Evolutionary conservation across 2,797 vertebrate genomes (phyloP).

Genomic region (Gymnoscopelus braueri): DNA sequence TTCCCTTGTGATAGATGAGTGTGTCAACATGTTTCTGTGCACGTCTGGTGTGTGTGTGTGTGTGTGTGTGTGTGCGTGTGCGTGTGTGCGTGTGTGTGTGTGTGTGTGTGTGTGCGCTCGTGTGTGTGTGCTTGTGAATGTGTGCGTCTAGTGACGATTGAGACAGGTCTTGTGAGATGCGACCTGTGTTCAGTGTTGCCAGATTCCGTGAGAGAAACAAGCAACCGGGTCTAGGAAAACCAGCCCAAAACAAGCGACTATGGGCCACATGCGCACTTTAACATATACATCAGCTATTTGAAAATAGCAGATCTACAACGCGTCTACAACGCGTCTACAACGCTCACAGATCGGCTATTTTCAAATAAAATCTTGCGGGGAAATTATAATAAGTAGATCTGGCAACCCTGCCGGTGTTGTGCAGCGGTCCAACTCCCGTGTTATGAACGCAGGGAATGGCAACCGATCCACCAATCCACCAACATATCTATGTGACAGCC

Average conservation of each 20-base stretch:
- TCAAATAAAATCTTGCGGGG: too few relatives aligned
- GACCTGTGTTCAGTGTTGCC: too few relatives aligned
- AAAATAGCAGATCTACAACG: too few relatives aligned
- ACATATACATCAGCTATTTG: too few relatives aligned
- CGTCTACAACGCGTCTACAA: too few relatives aligned
- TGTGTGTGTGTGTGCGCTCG: conserved; percentile 35
- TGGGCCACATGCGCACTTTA: too few relatives aligned
- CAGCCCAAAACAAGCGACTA: too few relatives aligned
- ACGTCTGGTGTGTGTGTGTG: conserved; percentile 31
- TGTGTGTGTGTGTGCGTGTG: conserved; percentile 20
- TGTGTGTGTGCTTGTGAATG: conserved; percentile 35
- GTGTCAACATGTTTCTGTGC: conserved; percentile 77
- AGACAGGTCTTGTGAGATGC: conserved; percentile 71
- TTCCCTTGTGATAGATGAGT: conserved; percentile 85
- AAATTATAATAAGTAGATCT: too few relatives aligned
- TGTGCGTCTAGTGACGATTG: conserved; percentile 56
- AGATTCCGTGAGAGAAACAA: too few relatives aligned
- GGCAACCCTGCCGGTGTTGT: too few relatives aligned
- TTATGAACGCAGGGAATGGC: conserved; percentile 34
- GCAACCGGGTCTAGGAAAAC: too few relatives aligned
- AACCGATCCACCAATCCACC: conserved; percentile 46
- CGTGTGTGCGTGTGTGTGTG: conserved; percentile 12
- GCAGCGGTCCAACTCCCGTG: conserved; percentile 48
- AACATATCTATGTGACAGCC: conserved; percentile 43
- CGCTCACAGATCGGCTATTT: too few relatives aligned